A percentile compares a stretch with the other conserved stretches of the same genome.
Evolutionary conservation across 2,113 vertebrate species (phyloP).

Genomic region (Odobenus rosmarus): DNA sequence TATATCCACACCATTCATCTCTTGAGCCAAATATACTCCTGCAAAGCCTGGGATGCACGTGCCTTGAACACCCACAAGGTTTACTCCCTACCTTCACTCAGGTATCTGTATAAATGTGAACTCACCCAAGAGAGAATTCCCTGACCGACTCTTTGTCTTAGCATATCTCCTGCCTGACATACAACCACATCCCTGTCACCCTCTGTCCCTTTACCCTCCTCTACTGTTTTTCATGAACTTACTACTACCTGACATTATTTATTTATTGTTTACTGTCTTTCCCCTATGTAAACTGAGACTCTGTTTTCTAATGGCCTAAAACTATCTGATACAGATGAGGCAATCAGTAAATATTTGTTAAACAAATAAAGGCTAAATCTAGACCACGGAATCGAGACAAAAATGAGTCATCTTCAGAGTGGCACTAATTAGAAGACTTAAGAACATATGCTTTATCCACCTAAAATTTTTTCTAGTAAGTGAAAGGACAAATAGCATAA

Average conservation of each 20-base stretch:
- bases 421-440: not conserved
- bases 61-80: not conserved
- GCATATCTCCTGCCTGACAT: not conserved
- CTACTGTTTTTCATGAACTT: not conserved
- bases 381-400: not conserved
- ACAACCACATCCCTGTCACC: not conserved
- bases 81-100: not conserved
- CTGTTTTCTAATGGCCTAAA: not conserved
- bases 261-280: not conserved
- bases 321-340: not conserved
- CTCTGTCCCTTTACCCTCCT: not conserved
- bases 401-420: not conserved
- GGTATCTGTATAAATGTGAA: not conserved
- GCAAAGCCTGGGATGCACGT: not conserved
- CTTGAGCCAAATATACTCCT: not conserved
- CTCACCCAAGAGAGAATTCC: not conserved
- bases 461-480: not conserved
- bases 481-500: not conserved
- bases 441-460: not conserved
- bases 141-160: not conserved
- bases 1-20: not conserved
- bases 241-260: not conserved
- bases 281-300: not conserved
- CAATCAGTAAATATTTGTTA: slow-evolving; percentile 10
- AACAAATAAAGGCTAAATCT: not conserved